phyloP scores from a whole-genome alignment of 2,888 invertebrate genomes.

The Osedax frankpressi region DNA sequence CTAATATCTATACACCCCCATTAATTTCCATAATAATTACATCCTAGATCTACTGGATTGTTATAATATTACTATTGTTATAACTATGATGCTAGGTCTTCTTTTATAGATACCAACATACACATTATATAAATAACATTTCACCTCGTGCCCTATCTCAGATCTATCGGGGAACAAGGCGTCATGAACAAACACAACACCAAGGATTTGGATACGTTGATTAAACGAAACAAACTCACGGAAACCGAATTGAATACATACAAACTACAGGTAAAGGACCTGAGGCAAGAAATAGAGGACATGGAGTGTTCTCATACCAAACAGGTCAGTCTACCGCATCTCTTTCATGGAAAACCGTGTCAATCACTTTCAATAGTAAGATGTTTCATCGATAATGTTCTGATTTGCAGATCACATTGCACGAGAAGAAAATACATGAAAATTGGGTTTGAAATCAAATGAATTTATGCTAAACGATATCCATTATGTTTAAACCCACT shows the following conservation, averaged over 20 bases:
- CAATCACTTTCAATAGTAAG: no score
- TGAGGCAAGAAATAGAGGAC: constrained; percentile 5
- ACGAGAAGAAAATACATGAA: background rate
- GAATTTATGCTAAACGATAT: background rate
- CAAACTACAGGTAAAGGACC: constrained; percentile 4
- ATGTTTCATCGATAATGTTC: no score
- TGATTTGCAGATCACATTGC: background rate
- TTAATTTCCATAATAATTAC: no score
- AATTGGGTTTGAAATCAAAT: background rate
- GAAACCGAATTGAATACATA: background rate
- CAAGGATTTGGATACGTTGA: background rate
- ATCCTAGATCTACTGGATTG: no score
- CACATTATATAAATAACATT: no score
- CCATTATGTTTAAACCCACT: no score
- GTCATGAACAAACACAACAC: background rate
- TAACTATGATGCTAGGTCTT: no score
- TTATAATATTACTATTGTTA: no score
- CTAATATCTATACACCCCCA: no score
- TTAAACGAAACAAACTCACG: background rate
- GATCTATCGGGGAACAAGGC: background rate
- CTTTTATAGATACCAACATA: no score
- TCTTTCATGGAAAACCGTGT: background rate
- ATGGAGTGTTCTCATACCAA: background rate
- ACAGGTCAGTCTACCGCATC: constrained; percentile 6
- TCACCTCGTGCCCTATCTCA: background rate